A percentile compares a stretch with the other conserved stretches of the same genome.
phyloP scores from a whole-genome alignment of 1,140 invertebrate species.

The Drosophila obscura region DNA sequence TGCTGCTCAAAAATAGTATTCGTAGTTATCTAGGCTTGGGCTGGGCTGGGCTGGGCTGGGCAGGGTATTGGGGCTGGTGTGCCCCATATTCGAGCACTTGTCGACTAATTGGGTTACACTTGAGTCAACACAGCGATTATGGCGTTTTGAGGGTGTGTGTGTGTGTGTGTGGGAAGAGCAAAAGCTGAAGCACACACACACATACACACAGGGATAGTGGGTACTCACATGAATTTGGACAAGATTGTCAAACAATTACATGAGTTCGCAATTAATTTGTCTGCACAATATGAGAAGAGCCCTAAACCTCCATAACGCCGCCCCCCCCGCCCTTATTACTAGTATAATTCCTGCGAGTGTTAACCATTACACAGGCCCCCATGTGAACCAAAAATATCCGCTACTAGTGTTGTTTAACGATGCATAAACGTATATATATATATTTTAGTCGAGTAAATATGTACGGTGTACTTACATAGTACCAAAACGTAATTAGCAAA shows the following conservation, averaged over 20 bases:
- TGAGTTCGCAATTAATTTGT: slow-evolving; percentile 76
- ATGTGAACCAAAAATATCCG: no score
- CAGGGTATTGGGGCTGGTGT: neutral
- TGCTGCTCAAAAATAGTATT: no score
- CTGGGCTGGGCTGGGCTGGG: no score
- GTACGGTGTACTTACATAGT: no score
- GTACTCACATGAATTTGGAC: slow-evolving; percentile 21
- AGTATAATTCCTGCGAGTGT: no score
- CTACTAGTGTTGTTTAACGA: neutral
- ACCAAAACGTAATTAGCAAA: no score
- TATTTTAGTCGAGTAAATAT: neutral
- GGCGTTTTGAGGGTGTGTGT: slow-evolving; percentile 18
- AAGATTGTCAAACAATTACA: slow-evolving; percentile 74
- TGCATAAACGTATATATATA: neutral
- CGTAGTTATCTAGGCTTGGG: no score
- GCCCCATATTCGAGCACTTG: slow-evolving; percentile 47
- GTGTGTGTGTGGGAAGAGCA: no score
- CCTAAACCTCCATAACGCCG: slow-evolving; percentile 1
- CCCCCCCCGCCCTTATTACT: neutral
- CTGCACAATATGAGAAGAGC: slow-evolving; percentile 51
- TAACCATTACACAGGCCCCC: no score
- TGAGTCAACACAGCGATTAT: slow-evolving; percentile 52
- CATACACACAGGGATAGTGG: slow-evolving; percentile 2
- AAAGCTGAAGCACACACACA: neutral
- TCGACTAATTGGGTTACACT: slow-evolving; percentile 66